Conservation (phyloP, 1,140 invertebrate genomes). For the Leptoteleia sp. region DNA sequence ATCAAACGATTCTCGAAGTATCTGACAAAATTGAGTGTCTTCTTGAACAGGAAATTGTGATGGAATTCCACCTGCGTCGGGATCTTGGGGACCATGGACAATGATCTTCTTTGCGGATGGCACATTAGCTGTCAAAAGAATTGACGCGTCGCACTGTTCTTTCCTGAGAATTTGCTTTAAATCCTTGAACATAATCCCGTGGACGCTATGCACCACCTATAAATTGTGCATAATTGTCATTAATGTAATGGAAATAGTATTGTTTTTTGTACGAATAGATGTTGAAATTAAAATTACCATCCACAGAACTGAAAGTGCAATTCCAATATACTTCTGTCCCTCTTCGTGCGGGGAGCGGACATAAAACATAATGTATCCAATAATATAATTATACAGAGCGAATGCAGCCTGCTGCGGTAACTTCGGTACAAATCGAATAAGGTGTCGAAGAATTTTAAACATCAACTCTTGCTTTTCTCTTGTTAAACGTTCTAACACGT, state of each 20-base stretch:
- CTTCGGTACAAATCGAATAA: conserved; percentile 95
- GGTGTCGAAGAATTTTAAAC: conserved; percentile 95
- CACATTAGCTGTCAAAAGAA: conserved; percentile 98
- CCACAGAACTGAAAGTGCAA: conserved; percentile 97
- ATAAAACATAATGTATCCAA: conserved; percentile 99
- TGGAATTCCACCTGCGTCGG: conserved; percentile 96
- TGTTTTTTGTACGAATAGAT: too few relatives aligned
- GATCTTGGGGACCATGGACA: conserved; percentile 95
- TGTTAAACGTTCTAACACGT: conserved; percentile 97
- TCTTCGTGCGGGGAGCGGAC: conserved; percentile 96
- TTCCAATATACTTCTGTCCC: conserved; percentile 95
- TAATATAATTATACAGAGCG: conserved; percentile 99
- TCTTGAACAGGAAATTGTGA: conserved; percentile 99
- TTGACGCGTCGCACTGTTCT: conserved; percentile 99
- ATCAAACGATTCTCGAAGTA: conserved; percentile 96
- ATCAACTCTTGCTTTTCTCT: conserved; percentile 97
- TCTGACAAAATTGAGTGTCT: conserved; percentile 98
- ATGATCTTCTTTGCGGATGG: conserved; percentile 99
- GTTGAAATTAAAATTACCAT: conserved; percentile 84
- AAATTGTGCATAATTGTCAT: conserved; percentile 13
- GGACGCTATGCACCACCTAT: conserved; percentile 96
- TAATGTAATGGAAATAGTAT: too few relatives aligned
- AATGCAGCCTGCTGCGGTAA: conserved; percentile 98
- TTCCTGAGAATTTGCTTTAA: conserved; percentile 99
- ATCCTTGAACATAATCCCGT: conserved; percentile 99